These are phyloP conservation scores for Pachyrhynchus sulphureomaculatus DNA, from an alignment of 1,140 invertebrate genomes.

Conservation along the genomic window DNA sequence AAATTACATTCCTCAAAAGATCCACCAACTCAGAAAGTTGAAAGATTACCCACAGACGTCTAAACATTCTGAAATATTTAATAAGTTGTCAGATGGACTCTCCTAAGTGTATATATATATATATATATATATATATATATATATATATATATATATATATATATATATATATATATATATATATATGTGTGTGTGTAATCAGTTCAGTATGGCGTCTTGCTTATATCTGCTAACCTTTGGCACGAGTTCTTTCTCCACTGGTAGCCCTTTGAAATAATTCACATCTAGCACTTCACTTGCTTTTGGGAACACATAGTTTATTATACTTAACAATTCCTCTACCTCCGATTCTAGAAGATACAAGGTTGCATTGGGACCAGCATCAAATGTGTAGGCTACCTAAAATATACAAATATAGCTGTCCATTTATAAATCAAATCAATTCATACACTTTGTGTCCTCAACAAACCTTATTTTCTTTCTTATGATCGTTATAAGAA, in stretches of 20 bases:
- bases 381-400: constrained; percentile 96
- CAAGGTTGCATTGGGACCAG: constrained; percentile 93
- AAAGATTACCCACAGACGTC: too few relatives aligned
- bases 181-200: too few relatives aligned
- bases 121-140: too few relatives aligned
- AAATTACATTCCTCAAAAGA: too few relatives aligned
- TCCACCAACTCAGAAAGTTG: too few relatives aligned
- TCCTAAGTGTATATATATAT: too few relatives aligned
- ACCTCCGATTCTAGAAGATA: constrained; percentile 82
- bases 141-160: too few relatives aligned
- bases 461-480: constrained; percentile 56
- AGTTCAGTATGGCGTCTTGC: neutral
- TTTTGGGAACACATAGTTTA: constrained; percentile 75
- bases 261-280: constrained; percentile 60
- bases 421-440: neutral
- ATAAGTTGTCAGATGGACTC: too few relatives aligned
- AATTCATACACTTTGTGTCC: too few relatives aligned
- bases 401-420: constrained; percentile 48
- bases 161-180: too few relatives aligned
- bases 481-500: constrained; percentile 70
- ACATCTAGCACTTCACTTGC: constrained; percentile 55
- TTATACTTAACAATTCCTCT: constrained; percentile 61
- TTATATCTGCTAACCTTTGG: constrained; percentile 13
- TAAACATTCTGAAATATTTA: too few relatives aligned
- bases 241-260: constrained; percentile 8